Evolutionary conservation across 1,140 invertebrate genomes (phyloP).

Genomic region (Drosophila equinoxialis): DNA sequence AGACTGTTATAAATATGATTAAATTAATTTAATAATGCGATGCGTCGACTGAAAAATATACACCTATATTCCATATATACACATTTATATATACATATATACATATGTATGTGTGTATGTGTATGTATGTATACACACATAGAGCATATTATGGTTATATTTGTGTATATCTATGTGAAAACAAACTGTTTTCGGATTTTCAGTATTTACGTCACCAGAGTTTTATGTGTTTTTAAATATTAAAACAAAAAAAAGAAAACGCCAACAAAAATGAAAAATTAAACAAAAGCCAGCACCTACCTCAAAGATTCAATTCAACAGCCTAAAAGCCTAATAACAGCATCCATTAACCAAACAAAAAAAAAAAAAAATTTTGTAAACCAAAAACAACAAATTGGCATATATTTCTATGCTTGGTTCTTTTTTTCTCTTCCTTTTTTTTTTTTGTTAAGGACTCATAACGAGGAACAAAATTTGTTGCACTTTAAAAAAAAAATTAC

Average conservation of each 20-base stretch:
- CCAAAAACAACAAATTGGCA: conserved; percentile 19
- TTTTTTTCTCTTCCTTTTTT: conserved; percentile 6
- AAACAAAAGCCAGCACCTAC: conserved; percentile 40
- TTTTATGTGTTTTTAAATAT: conserved; percentile 75
- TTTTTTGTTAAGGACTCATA: conserved; percentile 17
- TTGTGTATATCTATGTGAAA: background rate
- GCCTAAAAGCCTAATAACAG: conserved; percentile 1
- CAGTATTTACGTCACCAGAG: conserved; percentile 71
- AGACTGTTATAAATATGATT: conserved; percentile 64
- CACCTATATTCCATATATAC: background rate
- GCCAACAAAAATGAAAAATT: conserved; percentile 30
- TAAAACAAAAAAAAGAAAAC: conserved; percentile 57
- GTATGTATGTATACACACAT: background rate
- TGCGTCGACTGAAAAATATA: conserved; percentile 37
- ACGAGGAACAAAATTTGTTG: conserved; percentile 12
- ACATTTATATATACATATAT: background rate
- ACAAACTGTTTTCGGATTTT: conserved; percentile 21
- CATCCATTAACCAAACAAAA: conserved; percentile 21
- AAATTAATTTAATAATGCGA: conserved; percentile 71
- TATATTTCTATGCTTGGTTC: background rate
- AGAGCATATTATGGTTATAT: background rate
- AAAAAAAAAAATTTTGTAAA: conserved; percentile 19
- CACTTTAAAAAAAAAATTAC: conserved; percentile 47
- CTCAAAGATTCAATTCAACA: conserved; percentile 28
- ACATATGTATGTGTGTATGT: too few species aligned